Evolutionary conservation across 2,797 vertebrate genomes (phyloP).

Genomic region (Cossypha caffra): DNA sequence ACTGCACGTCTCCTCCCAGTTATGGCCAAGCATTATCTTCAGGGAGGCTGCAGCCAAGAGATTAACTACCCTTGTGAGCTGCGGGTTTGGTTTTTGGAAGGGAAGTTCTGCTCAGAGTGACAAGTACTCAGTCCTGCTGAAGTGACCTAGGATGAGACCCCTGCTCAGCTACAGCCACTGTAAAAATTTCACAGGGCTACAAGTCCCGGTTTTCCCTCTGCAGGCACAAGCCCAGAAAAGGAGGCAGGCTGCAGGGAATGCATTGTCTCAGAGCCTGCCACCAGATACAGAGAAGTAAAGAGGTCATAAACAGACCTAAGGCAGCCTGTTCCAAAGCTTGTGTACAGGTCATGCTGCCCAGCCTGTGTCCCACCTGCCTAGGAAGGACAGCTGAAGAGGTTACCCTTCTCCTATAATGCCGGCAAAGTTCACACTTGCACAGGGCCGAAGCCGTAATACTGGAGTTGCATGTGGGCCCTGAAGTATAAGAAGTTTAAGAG

Average conservation of each 20-base stretch:
- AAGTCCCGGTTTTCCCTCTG: not conserved
- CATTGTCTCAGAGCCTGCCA: not conserved
- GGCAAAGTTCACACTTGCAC: not conserved
- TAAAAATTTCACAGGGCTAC: not conserved
- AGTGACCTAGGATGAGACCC: not conserved
- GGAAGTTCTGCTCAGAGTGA: not conserved
- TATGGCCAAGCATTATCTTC: not conserved
- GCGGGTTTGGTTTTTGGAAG: not conserved
- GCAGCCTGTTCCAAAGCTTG: not conserved
- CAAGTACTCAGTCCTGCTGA: not conserved
- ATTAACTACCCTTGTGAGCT: not conserved
- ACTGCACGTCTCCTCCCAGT: not conserved
- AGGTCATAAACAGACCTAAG: not conserved
- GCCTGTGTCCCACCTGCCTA: not conserved
- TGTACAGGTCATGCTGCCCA: not conserved
- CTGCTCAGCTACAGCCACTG: not conserved
- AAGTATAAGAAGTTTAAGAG: not conserved
- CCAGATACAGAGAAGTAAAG: not conserved
- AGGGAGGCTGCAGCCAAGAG: not conserved
- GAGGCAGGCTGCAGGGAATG: not conserved
- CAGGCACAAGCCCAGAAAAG: not conserved
- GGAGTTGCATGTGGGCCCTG: rapidly evolving
- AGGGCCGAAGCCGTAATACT: not conserved
- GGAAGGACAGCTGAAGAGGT: not conserved
- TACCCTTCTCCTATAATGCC: not conserved